Evolutionary conservation across 2,113 vertebrate genomes (phyloP), one percentile per base, ranked within the genome.

Genomic region (Mustela nigripes): DNA sequence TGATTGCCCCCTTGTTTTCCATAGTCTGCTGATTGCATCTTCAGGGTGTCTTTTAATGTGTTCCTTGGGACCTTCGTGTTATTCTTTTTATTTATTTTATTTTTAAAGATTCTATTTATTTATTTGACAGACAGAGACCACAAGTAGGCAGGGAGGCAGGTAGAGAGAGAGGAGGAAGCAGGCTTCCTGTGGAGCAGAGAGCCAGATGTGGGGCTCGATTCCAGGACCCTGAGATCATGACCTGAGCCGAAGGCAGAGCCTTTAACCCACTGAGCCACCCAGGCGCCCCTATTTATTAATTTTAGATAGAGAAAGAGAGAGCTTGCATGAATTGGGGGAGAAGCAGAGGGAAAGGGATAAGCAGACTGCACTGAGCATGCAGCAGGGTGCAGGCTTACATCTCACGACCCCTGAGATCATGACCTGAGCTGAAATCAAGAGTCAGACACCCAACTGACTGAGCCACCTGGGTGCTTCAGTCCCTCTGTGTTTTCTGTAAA

Each of bases 351-450:
- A 45, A 42, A 76, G 7, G 42, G 26, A 48, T 7, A 76, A 28
- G 26, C 39, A 42, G 74, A 31, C 74, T 48, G 24, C 4, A 5
- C 24, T 31, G 42, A 31, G 42, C 42, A 45, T 1, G 15, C 42
- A 45, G 14, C 24, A 7, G 1, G 3, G 4, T 14, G 42, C 7
- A 26, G 39, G 26, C 0, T 26, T 76, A 7, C 0, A 48, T 48
- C 74, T 31, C 14, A 24, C 0, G 26, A 76, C 7, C 24, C 39
- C 42, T 42, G 42, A 76, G 36, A 76, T 28, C 73, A 76, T 48
- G 73, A 76, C 42, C 14, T 76, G 42, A 76, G 42, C 42, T 28
- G 73, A 76, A 63, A 63, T 63, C 26, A 31, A 31, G 62, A 76
- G 24, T 76, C 26, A 42, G 73, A 16, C 12, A 15, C 73, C 22